Conservation (phyloP, 2,888 invertebrate species). For the Rhagium mordax region DNA sequence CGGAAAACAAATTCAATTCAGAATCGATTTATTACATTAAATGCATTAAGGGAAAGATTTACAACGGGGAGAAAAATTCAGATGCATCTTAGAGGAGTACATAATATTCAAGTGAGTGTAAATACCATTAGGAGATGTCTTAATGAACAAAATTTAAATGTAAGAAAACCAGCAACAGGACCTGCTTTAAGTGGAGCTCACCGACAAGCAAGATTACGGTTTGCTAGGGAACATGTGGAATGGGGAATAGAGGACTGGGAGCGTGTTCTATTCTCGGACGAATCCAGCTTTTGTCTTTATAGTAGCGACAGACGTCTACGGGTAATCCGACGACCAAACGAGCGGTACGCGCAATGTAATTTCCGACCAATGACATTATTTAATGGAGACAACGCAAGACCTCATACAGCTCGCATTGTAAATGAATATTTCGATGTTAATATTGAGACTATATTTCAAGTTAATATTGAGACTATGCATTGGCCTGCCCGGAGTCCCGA, state of each 20-base stretch:
- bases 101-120: neutral
- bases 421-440: neutral
- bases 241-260: neutral
- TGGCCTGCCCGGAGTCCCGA: neutral
- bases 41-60: neutral
- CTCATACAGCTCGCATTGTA: neutral
- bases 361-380: neutral
- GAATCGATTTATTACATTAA: neutral
- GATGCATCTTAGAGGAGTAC: neutral
- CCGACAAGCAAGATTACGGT: neutral
- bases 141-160: neutral
- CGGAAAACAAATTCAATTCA: neutral
- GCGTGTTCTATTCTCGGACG: neutral
- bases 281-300: neutral
- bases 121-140: neutral
- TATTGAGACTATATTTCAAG: neutral
- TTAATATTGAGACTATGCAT: neutral
- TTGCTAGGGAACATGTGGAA: neutral
- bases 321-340: neutral
- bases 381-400: neutral
- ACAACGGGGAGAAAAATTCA: neutral
- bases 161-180: neutral
- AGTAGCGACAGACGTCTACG: neutral
- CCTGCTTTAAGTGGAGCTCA: neutral
- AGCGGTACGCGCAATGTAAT: neutral